Percentiles rank a stretch among this genome's conserved stretches.
Evolutionary conservation across 2,113 vertebrate species (phyloP).

Genomic region (Bufo gargarizans): DNA sequence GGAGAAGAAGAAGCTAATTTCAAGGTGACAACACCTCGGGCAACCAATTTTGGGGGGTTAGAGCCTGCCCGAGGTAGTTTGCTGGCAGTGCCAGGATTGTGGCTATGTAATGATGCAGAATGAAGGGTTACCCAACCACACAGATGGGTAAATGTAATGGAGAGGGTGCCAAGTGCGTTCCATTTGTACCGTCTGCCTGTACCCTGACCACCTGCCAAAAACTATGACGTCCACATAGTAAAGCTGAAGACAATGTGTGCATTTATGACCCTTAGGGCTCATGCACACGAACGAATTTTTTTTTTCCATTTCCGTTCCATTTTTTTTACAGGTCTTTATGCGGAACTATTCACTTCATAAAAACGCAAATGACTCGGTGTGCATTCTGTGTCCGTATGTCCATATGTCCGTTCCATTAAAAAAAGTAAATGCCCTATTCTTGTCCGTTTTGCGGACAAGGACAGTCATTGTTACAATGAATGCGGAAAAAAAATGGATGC

Average conservation of each 20-base stretch:
- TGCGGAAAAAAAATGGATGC: too few relatives aligned
- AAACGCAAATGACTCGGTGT: too few relatives aligned
- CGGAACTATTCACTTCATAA: too few relatives aligned
- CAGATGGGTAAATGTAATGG: slow-evolving; percentile 44
- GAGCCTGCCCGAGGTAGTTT: neutral
- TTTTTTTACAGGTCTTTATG: too few relatives aligned
- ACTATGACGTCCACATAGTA: neutral
- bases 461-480: too few relatives aligned
- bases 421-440: too few relatives aligned
- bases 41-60: neutral
- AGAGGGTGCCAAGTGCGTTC: slow-evolving; percentile 37
- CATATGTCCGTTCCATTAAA: too few relatives aligned
- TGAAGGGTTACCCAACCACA: slow-evolving; percentile 45
- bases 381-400: too few relatives aligned
- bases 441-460: too few relatives aligned
- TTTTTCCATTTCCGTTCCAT: too few relatives aligned
- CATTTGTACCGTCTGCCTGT: slow-evolving; percentile 7
- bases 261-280: neutral
- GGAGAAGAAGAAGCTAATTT: neutral
- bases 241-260: neutral
- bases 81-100: neutral
- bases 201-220: slow-evolving; percentile 4
- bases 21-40: neutral
- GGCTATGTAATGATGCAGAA: slow-evolving; percentile 52
- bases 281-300: neutral